Evolutionary conservation across 2,113 vertebrate species (phyloP).

Genomic region (Oenanthe oenanthe): DNA sequence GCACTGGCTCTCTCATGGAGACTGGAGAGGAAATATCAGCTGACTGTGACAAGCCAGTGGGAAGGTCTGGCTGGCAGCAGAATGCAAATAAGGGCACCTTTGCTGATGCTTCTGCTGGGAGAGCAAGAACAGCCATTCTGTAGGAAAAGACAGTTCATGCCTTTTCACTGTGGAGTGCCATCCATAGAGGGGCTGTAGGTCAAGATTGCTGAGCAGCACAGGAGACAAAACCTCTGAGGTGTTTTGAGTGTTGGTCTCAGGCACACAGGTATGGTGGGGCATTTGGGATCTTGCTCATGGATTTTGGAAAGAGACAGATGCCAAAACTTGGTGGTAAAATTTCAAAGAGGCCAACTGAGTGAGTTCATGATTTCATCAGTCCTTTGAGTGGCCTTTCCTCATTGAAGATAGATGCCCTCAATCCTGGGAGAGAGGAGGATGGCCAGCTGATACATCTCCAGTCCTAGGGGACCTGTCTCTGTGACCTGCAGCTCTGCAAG

Average conservation of each 20-base stretch:
- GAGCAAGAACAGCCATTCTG: neutral
- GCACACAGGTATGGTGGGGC: neutral
- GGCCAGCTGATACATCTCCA: neutral
- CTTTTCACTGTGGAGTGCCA: neutral
- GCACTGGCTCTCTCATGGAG: neutral
- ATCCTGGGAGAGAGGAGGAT: neutral
- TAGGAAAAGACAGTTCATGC: neutral
- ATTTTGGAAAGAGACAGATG: neutral
- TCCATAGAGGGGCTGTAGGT: fast-evolving
- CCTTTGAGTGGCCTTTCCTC: neutral
- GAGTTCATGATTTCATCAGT: neutral
- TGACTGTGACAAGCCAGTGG: neutral
- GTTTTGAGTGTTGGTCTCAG: neutral
- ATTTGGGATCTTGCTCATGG: neutral
- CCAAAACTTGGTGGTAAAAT: neutral
- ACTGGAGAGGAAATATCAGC: conserved; percentile 43
- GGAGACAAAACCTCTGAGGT: neutral
- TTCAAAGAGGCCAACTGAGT: neutral
- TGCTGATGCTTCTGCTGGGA: neutral
- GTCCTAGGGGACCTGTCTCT: fast-evolving
- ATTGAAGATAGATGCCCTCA: neutral
- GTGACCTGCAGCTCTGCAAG: neutral
- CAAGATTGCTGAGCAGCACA: fast-evolving
- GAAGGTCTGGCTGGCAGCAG: neutral
- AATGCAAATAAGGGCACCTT: neutral